Conservation (phyloP, 2,113 vertebrate species). For the Pseudonaja textilis region DNA sequence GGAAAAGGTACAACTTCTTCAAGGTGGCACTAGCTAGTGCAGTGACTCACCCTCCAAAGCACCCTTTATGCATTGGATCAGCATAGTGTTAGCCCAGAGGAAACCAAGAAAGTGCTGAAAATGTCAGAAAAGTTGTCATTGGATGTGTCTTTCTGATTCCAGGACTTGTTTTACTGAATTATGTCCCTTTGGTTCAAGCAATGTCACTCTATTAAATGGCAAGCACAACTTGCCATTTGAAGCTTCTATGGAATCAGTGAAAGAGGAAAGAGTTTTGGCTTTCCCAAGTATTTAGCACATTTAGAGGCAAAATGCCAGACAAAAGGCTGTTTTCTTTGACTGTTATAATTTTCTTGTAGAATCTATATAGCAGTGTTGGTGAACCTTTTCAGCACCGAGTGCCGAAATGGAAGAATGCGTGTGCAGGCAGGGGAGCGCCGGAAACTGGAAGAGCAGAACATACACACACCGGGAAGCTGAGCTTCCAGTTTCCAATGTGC, state of each 20-base stretch:
- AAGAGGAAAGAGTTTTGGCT: not conserved
- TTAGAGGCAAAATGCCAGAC: not conserved
- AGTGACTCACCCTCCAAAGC: not conserved
- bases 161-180: not conserved
- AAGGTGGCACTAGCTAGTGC: not conserved
- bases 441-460: too few species aligned
- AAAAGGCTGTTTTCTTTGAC: not conserved
- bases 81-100: not conserved
- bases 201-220: not conserved
- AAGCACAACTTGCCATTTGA: not conserved
- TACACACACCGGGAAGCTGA: too few species aligned
- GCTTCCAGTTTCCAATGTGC: too few species aligned
- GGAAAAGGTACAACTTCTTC: not conserved
- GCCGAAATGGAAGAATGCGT: too few species aligned
- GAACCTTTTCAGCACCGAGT: too few species aligned
- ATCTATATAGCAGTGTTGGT: not conserved
- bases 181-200: not conserved
- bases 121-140: not conserved
- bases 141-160: not conserved
- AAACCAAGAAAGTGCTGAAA: not conserved
- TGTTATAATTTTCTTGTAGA: not conserved
- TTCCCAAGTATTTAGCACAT: not conserved
- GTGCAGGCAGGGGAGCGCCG: too few species aligned
- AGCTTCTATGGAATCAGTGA: not conserved
- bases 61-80: not conserved